These are phyloP conservation scores for Hydrotaea diabolus DNA, from an alignment of 2,888 invertebrate species.

Conservation along the genomic window DNA sequence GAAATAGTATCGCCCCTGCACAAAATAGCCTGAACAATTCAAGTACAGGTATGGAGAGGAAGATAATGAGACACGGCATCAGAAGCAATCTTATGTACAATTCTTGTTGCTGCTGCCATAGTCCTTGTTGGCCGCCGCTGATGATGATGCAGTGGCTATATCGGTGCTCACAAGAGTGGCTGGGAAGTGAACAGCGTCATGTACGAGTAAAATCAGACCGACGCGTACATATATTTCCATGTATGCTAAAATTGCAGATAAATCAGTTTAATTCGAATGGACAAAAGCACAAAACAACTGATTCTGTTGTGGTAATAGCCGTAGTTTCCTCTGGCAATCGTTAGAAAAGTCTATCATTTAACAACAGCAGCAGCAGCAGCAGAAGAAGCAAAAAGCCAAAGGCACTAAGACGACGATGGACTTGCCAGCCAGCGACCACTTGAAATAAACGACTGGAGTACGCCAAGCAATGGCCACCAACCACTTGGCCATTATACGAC, in stretches of 20 bases:
- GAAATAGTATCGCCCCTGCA: background rate
- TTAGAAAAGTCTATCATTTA: conserved; percentile 37
- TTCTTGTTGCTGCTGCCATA: conserved; percentile 12
- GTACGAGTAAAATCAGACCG: background rate
- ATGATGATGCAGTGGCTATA: conserved; percentile 1
- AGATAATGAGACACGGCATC: conserved; percentile 6
- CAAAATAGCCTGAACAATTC: background rate
- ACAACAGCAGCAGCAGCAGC: background rate
- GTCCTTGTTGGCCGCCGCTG: conserved; percentile 23
- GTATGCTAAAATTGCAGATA: background rate
- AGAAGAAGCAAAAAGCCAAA: conserved; percentile 30
- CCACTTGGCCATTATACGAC: conserved; percentile 9
- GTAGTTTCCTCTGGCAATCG: conserved; percentile 44
- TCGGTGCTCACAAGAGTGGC: conserved; percentile 11
- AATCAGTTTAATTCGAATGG: conserved; percentile 23
- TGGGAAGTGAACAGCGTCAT: background rate
- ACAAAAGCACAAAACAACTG: conserved; percentile 19
- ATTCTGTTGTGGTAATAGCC: conserved; percentile 48
- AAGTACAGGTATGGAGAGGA: background rate
- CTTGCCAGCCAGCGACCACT: background rate
- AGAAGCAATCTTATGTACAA: conserved; percentile 3
- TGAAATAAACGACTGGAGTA: background rate
- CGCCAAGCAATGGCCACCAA: background rate
- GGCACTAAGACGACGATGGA: background rate
- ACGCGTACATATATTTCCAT: background rate